These are phyloP conservation scores for Pitangus sulphuratus DNA, from an alignment of 2,797 vertebrate genomes.

Conservation along the genomic window DNA sequence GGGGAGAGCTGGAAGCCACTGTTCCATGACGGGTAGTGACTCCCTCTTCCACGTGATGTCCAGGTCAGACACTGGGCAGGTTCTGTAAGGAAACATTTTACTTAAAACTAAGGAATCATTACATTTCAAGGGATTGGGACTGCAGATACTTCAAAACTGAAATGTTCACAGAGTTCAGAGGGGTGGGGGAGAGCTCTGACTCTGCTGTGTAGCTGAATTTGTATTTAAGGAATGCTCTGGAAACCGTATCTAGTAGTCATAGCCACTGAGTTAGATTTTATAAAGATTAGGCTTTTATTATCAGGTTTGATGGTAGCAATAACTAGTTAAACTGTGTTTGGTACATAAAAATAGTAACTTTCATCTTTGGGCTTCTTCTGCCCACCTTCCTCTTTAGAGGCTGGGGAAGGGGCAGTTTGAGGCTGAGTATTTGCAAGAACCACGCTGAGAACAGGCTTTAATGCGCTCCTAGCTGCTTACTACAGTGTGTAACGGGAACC, in stretches of 20 bases:
- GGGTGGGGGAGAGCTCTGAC: background rate
- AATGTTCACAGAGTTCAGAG: background rate
- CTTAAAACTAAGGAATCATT: background rate
- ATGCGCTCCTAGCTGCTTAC: background rate
- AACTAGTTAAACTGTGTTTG: background rate
- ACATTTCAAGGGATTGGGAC: background rate
- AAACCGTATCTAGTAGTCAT: background rate
- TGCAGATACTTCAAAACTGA: background rate
- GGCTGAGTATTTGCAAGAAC: background rate
- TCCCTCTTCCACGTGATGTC: background rate
- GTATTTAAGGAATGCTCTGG: background rate
- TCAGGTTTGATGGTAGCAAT: background rate
- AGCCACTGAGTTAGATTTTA: background rate
- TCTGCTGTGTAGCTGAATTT: background rate
- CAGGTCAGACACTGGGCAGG: background rate
- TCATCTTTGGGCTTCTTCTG: background rate
- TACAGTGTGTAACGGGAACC: background rate
- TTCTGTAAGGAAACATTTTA: accelerated
- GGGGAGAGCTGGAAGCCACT: background rate
- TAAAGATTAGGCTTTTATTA: background rate
- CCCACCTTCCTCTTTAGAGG: background rate
- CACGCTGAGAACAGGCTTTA: background rate
- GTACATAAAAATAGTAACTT: background rate
- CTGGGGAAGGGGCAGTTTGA: background rate
- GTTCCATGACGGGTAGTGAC: accelerated